Conservation (phyloP, 2,888 invertebrate species). For the Macrophya alboannulata region DNA sequence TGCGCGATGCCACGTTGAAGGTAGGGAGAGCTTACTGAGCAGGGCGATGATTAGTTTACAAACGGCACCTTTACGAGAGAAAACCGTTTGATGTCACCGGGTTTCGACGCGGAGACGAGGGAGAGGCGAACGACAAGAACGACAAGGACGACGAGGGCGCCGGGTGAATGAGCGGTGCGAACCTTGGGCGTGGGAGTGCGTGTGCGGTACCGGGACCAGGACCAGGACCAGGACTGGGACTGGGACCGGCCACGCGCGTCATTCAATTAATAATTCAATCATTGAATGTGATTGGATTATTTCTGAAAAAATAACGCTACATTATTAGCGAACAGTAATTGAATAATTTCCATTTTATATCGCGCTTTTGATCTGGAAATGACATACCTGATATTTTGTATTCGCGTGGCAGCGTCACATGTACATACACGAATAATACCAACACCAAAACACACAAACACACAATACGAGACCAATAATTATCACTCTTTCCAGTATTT, state of each 20-base stretch:
- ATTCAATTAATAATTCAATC: conserved; percentile 79
- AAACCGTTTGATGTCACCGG: conserved; percentile 62
- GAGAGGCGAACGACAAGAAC: conserved; percentile 28
- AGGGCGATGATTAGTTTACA: conserved; percentile 63
- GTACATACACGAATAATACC: background rate
- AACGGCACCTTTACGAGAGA: conserved; percentile 61
- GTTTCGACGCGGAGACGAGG: conserved; percentile 49
- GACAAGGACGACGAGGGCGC: conserved; percentile 53
- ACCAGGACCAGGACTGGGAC: conserved; percentile 31
- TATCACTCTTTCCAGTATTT: conserved; percentile 25
- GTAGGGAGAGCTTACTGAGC: conserved; percentile 48
- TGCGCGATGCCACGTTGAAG: background rate
- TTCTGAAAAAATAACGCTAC: conserved; percentile 63
- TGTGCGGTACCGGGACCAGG: conserved; percentile 35
- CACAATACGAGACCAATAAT: conserved; percentile 36
- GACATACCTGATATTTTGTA: conserved; percentile 68
- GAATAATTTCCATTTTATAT: conserved; percentile 73
- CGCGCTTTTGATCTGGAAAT: conserved; percentile 69
- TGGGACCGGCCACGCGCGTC: conserved; percentile 68
- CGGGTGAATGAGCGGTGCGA: conserved; percentile 57
- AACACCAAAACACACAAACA: background rate
- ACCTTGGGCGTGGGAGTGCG: conserved; percentile 42
- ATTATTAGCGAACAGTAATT: conserved; percentile 66
- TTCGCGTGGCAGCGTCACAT: conserved; percentile 63
- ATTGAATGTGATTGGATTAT: conserved; percentile 77